Evolutionary conservation across 1,140 invertebrate species (phyloP), one percentile per base, ranked within the genome.

Genomic region (Ceratoteleas bidentatus): DNA sequence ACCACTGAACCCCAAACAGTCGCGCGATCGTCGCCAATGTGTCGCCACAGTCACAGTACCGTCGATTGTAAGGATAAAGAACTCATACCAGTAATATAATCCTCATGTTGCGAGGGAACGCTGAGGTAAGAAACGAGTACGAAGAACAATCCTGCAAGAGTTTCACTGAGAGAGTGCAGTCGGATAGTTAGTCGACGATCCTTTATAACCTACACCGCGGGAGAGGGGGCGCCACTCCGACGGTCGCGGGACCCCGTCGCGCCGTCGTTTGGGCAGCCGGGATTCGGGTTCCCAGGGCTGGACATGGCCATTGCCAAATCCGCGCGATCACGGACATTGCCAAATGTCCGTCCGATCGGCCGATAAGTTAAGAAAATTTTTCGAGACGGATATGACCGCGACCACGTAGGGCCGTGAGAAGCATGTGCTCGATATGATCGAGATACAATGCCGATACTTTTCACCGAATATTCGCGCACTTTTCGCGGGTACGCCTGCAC

Each of bases 81-180:
- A 24, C 24, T 36, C 78, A 62, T 90, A 91, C 90, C 90, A 91
- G 72, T 83, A 89, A 68, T 80, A 89, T 87, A 89, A 91, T 90
- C 89, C 87, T 90, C 90, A 91, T 91, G 87, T 81, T 89, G 87
- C 61, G 65, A 73, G 64, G 43, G 36, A 60, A 72, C 81, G 81
- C 81, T 80, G 77, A 73, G 57, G 62, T 40, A 66, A 69, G 64
- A 82, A 83, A 72, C 16, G 32, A 69, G 66, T 69, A 75, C 36
- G 68, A 82, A 83, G 84, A 87, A 88, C 87, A 86, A 85, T 88
- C 85, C 87, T 85, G 84, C 64, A 81, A 86, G 88, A 90, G 89
- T 91, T 90, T 91, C 90, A 91, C 90, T 89, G 86, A 88, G 89
- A 88, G 89, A 91, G 89, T 92, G 91, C 86, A 92, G 87, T 83